Percentiles rank a stretch among this genome's conserved stretches.
These are phyloP conservation scores for Anagrus nilaparvatae DNA, from an alignment of 1,140 invertebrate genomes.

Conservation along the genomic window DNA sequence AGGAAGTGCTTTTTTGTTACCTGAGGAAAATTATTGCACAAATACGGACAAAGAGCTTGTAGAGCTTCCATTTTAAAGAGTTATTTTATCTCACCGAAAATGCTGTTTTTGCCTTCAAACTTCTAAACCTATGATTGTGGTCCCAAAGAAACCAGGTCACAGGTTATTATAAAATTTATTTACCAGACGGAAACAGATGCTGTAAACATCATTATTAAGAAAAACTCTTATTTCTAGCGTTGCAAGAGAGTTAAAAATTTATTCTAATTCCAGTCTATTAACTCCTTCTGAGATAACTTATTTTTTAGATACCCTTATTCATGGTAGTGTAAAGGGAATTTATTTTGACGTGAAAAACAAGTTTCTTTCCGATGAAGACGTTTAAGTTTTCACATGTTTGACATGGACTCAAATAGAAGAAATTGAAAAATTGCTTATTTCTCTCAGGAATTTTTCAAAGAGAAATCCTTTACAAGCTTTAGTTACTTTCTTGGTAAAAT, in stretches of 20 bases:
- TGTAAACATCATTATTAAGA: conserved; percentile 16
- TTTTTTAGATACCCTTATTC: conserved; percentile 8
- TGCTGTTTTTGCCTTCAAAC: conserved; percentile 11
- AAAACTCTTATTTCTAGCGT: conserved; percentile 14
- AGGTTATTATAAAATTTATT: conserved; percentile 11
- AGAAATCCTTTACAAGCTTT: conserved; percentile 12
- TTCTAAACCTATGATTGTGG: conserved; percentile 8
- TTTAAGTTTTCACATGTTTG: conserved; percentile 13
- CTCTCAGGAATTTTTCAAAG: conserved; percentile 7
- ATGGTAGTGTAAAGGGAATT: conserved; percentile 5
- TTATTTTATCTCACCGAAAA: no score
- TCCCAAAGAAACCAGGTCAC: conserved; percentile 11
- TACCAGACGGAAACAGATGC: conserved; percentile 16
- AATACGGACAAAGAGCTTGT: no score
- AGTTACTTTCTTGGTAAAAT: conserved; percentile 11
- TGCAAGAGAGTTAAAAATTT: conserved; percentile 7
- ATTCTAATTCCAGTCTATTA: conserved; percentile 11
- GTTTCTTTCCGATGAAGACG: conserved; percentile 13
- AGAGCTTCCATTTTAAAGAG: no score
- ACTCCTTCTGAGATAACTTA: conserved; percentile 3
- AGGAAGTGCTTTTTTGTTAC: no score
- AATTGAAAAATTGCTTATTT: conserved; percentile 7
- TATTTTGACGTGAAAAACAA: conserved; percentile 9
- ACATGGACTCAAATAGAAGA: conserved; percentile 15
- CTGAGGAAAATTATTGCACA: no score